Conservation (phyloP, 2,888 invertebrate species). For the Trichacis sp. region DNA sequence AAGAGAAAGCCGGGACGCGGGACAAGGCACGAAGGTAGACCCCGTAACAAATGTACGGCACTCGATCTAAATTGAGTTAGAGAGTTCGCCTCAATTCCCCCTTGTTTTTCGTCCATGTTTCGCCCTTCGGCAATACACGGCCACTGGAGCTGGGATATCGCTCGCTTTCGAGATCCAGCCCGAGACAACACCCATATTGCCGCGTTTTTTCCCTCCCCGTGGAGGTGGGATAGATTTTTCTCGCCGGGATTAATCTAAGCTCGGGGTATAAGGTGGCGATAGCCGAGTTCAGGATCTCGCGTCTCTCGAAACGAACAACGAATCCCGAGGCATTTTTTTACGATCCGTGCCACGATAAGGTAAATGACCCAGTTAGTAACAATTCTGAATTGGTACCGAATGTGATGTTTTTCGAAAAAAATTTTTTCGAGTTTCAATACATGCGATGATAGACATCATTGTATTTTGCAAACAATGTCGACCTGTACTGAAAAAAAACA, state of each 20-base stretch:
- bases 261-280: slow-evolving; percentile 61
- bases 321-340: no score
- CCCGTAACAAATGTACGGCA: slow-evolving; percentile 67
- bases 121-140: slow-evolving; percentile 46
- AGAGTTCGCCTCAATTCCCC: slow-evolving; percentile 50
- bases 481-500: no score
- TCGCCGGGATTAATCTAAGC: slow-evolving; percentile 67
- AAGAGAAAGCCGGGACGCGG: no score
- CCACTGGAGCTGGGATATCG: slow-evolving; percentile 52
- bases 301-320: no score
- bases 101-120: slow-evolving; percentile 40
- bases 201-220: slow-evolving; percentile 47
- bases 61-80: slow-evolving; percentile 71
- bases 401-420: no score
- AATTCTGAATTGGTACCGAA: no score
- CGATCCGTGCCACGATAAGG: no score
- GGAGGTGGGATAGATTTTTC: slow-evolving; percentile 65
- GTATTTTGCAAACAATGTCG: no score
- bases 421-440: no score
- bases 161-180: slow-evolving; percentile 51
- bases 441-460: no score
- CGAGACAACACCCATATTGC: slow-evolving; percentile 64
- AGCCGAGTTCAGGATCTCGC: slow-evolving; percentile 11
- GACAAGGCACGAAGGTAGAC: slow-evolving; percentile 48
- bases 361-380: no score